These are phyloP conservation scores for Ichneumon xanthorius DNA, from an alignment of 2,888 invertebrate genomes.

Conservation along the genomic window DNA sequence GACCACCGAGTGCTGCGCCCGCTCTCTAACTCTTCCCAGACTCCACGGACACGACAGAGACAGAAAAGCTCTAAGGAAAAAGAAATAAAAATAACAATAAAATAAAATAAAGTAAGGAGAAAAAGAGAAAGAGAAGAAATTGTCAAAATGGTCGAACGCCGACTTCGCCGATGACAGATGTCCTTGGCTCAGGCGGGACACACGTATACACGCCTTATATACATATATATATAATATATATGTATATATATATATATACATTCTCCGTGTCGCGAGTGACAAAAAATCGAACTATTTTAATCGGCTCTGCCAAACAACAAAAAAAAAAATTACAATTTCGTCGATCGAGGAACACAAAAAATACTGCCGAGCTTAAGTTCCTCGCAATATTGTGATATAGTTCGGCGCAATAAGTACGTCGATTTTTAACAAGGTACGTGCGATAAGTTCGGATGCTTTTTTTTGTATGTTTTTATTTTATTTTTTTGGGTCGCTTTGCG, in stretches of 20 bases:
- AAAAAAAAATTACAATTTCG: too few relatives aligned
- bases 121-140: not conserved
- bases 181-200: constrained; percentile 8
- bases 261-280: not conserved
- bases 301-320: too few relatives aligned
- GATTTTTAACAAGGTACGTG: too few relatives aligned
- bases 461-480: too few relatives aligned
- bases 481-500: too few relatives aligned
- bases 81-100: too few relatives aligned
- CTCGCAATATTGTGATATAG: too few relatives aligned
- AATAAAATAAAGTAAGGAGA: not conserved
- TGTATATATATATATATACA: not conserved
- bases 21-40: not conserved
- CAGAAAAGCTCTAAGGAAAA: not conserved
- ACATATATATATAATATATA: too few relatives aligned
- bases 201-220: not conserved
- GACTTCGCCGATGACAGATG: constrained; percentile 18
- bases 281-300: too few relatives aligned
- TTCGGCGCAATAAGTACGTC: too few relatives aligned
- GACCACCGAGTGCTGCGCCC: not conserved
- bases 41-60: not conserved
- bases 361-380: too few relatives aligned
- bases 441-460: too few relatives aligned
- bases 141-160: not conserved
- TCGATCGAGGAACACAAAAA: not conserved